Evolutionary conservation across 2,113 vertebrate species (phyloP).

Genomic region (Rafetus swinhoei): DNA sequence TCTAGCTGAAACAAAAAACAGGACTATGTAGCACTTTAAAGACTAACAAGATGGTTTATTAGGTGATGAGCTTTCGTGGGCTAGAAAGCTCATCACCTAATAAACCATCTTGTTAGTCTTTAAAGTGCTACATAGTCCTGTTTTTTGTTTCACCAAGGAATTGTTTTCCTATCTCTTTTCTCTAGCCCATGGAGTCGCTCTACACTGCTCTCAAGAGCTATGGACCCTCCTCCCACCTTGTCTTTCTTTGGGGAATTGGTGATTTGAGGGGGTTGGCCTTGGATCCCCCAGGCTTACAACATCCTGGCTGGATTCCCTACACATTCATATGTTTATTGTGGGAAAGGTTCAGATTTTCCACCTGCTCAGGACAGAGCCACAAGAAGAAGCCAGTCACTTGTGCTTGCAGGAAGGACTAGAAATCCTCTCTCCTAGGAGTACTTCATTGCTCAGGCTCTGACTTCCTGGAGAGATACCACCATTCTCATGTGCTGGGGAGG

Average conservation of each 20-base stretch:
- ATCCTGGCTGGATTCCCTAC: neutral
- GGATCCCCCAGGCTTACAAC: neutral
- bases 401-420: neutral
- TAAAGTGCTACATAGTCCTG: too few relatives aligned
- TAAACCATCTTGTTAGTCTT: too few relatives aligned
- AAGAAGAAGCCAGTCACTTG: neutral
- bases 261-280: neutral
- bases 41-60: too few relatives aligned
- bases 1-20: too few relatives aligned
- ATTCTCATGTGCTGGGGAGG: neutral
- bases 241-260: neutral
- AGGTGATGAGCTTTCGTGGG: too few relatives aligned
- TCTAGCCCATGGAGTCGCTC: neutral
- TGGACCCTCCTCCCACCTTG: accelerated
- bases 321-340: neutral
- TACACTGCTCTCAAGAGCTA: neutral
- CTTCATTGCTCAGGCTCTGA: neutral
- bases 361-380: neutral
- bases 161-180: neutral
- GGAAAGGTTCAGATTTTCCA: neutral
- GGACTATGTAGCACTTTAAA: too few relatives aligned
- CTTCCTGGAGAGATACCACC: neutral
- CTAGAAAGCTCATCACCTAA: too few relatives aligned
- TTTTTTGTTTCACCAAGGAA: neutral
- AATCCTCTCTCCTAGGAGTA: neutral